Evolutionary conservation across 2,113 vertebrate species (phyloP).

Genomic region (Butorides virescens): DNA sequence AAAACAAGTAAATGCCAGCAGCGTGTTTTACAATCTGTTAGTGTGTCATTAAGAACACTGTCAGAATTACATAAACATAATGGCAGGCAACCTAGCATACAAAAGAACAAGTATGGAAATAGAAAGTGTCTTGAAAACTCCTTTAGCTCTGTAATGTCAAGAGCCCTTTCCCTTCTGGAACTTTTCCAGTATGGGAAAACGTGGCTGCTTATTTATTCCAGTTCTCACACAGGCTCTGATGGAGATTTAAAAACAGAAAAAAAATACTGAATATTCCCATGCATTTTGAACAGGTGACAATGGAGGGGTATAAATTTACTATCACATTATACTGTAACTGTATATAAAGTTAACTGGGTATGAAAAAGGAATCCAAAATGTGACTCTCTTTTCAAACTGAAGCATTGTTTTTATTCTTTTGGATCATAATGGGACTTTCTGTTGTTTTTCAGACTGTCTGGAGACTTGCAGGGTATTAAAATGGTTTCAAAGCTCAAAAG

Average conservation of each 20-base stretch:
- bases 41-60: slow-evolving; percentile 98
- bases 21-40: slow-evolving; percentile 99
- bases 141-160: slow-evolving; percentile 59
- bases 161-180: slow-evolving; percentile 53
- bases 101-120: slow-evolving; percentile 72
- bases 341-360: slow-evolving; percentile 1
- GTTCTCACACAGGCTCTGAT: neutral
- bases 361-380: slow-evolving; percentile 12
- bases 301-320: neutral
- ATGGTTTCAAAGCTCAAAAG: neutral
- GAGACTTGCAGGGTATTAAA: neutral
- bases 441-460: neutral
- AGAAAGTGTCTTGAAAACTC: slow-evolving; percentile 75
- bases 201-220: neutral
- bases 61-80: slow-evolving; percentile 91
- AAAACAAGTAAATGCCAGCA: slow-evolving; percentile 86
- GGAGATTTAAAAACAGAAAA: neutral
- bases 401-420: neutral
- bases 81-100: slow-evolving; percentile 81
- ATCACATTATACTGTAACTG: neutral
- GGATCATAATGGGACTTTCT: neutral
- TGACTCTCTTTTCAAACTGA: neutral
- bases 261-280: neutral
- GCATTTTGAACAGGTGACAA: neutral
- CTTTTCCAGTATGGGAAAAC: slow-evolving; percentile 19